Base-by-base conservation (phyloP, 2,888 invertebrate genomes). In the Eupsilia transversa region DNA sequence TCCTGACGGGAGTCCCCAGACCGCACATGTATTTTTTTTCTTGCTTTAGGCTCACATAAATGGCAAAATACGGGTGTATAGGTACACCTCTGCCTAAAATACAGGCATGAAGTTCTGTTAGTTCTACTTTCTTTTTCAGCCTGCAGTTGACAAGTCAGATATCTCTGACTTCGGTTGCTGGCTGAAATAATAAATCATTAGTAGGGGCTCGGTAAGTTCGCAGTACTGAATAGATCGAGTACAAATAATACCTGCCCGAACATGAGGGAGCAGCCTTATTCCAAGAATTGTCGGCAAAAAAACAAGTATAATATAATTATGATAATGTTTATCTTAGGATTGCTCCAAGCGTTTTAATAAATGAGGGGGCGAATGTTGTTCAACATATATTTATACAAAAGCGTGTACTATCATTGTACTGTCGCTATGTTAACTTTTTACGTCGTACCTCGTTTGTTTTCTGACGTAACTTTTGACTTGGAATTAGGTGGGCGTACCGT, bases 301-400 rank as follows among this genome's bases (percentile, higher is more conserved):
- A 57, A 35, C 56, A 72, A 71, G 30, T 20, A 46, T n/a, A 72
- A 68, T 57, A 77, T 72, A 74, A 80, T 85, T 66, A 73, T 60
- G n/a, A n/a, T 66, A 71, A 82, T 71, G 72, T 85, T 74, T 81
- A 75, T 78, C 68, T 69, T 54, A 33, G 41, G 12, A 35, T 43
- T 1, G 72, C 86, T 79, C 6, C 12, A 20, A 61, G 79, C 69
- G 30, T 70, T 76, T 67, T 54, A 14, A 27, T 30, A 72, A 74
- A 84, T 67, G 65, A 57, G 79, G 27, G 54, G 77, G 74, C 63
- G 67, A 65, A 52, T 56, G 43, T 74, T 83, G 56, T 69, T 61
- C n/a, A 59, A 63, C 14, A 17, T 67, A 64, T 9, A 78, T 83
- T 49, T 79, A 83, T 71, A 79, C 59, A 74, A 70, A 67, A 64